phyloP scores from a whole-genome alignment of 2,113 vertebrate species.

The Sceloporus tristichus region DNA sequence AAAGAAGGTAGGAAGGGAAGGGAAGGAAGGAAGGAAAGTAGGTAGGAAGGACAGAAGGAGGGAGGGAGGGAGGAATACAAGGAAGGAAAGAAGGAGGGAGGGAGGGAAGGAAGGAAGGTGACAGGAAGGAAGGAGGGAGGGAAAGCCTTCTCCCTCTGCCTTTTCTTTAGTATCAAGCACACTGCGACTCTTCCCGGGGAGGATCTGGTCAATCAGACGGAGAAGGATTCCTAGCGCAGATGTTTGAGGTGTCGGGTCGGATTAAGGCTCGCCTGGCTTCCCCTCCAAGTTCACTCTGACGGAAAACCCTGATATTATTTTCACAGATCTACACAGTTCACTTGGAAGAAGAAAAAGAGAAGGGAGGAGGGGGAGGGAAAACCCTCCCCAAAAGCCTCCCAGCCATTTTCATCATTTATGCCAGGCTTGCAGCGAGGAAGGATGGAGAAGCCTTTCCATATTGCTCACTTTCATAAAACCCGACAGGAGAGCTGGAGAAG shows the following conservation, averaged over 20 bases:
- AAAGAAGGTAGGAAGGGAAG: background rate
- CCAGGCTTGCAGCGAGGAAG: conserved; percentile 83
- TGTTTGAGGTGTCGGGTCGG: conserved; percentile 98
- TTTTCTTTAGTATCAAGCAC: conserved; percentile 94
- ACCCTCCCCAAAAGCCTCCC: conserved; percentile 76
- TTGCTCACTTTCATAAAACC: conserved; percentile 84
- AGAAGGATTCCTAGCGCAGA: conserved; percentile 94
- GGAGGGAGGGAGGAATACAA: background rate
- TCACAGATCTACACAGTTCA: conserved; percentile 88
- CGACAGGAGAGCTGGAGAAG: conserved; percentile 54
- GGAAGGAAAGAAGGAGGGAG: background rate
- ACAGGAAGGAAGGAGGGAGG: background rate
- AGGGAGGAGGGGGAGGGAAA: background rate
- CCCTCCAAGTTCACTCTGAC: conserved; percentile 95
- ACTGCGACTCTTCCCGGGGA: conserved; percentile 88
- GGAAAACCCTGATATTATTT: conserved; percentile 98
- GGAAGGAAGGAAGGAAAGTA: no score
- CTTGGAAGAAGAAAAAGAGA: conserved; percentile 58
- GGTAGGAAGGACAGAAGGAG: no score
- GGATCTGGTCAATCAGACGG: conserved; percentile 96
- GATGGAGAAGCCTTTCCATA: conserved; percentile 86
- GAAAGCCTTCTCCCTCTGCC: conserved; percentile 44
- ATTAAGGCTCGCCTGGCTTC: conserved; percentile 97
- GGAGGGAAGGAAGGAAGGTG: background rate
- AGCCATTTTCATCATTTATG: conserved; percentile 91